A percentile compares a stretch with the other conserved stretches of the same genome.
Evolutionary conservation across 2,113 vertebrate species (phyloP).

Genomic region (Dendropsophus ebraccatus): DNA sequence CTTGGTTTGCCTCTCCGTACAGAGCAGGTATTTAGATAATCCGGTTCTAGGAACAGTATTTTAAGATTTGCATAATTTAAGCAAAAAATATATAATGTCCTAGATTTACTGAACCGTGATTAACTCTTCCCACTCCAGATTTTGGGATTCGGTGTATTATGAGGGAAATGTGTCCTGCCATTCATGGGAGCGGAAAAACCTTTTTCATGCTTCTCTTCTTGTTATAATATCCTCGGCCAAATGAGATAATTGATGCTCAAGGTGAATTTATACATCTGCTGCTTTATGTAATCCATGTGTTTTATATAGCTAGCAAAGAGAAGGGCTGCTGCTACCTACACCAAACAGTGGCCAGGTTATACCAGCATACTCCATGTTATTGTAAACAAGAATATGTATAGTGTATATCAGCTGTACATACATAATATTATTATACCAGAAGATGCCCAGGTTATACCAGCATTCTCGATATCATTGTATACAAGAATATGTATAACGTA

Average conservation of each 20-base stretch:
- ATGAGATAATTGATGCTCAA: slow-evolving; percentile 11
- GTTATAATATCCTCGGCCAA: background rate
- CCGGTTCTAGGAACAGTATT: background rate
- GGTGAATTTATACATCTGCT: slow-evolving; percentile 12
- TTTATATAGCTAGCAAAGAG: background rate
- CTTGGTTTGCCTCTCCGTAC: background rate
- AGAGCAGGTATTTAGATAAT: slow-evolving; percentile 24
- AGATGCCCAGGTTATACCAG: background rate
- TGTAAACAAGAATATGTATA: no score
- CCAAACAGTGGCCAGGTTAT: background rate
- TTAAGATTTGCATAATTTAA: slow-evolving; percentile 43
- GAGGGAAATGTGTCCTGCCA: background rate
- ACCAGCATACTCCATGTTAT: background rate
- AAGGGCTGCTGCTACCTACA: background rate
- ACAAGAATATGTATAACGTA: background rate
- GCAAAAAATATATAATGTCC: slow-evolving; percentile 16
- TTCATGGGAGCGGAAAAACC: background rate
- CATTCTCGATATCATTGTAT: background rate
- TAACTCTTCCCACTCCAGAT: background rate
- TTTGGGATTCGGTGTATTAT: background rate
- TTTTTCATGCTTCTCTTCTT: slow-evolving; percentile 12
- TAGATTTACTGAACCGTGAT: background rate
- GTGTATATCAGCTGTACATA: background rate
- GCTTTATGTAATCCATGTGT: background rate
- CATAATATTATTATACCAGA: background rate